A percentile compares a stretch with the other conserved stretches of the same genome.
These are phyloP conservation scores for Carterocephalus palaemon DNA, from an alignment of 2,888 invertebrate species.

Conservation along the genomic window DNA sequence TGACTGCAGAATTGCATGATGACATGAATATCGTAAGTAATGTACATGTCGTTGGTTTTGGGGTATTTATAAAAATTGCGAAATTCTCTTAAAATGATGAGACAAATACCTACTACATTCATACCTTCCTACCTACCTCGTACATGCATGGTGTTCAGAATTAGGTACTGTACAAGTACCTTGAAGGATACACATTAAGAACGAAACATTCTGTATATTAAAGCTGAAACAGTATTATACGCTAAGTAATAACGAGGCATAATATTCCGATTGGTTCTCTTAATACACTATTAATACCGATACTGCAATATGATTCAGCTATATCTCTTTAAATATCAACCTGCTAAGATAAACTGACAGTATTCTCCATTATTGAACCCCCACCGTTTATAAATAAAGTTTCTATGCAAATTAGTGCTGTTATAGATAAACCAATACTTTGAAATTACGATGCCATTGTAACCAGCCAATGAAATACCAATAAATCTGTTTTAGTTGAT, in stretches of 20 bases:
- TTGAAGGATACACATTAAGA: not conserved
- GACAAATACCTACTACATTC: no score
- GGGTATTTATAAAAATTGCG: no score
- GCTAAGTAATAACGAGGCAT: no score
- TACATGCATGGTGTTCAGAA: no score
- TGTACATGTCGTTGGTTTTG: constrained; percentile 24
- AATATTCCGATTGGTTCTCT: not conserved
- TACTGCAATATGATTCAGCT: constrained; percentile 4
- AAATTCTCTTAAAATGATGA: no score
- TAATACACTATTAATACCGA: not conserved
- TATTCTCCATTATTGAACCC: constrained; percentile 19
- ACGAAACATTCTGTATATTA: no score
- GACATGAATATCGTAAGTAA: no score
- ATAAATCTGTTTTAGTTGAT: constrained; percentile 26
- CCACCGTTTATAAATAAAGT: constrained; percentile 20
- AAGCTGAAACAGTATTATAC: no score
- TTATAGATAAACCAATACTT: constrained; percentile 24
- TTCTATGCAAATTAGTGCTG: constrained; percentile 23
- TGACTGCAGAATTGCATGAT: constrained; percentile 56
- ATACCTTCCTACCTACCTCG: no score
- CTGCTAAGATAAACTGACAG: constrained; percentile 21
- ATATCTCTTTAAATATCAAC: constrained; percentile 12
- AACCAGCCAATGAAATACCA: constrained; percentile 25
- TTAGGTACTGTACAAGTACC: not conserved
- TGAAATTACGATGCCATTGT: constrained; percentile 24